These are phyloP conservation scores for Lithophane leautieri DNA, from an alignment of 2,888 invertebrate species.

Conservation along the genomic window DNA sequence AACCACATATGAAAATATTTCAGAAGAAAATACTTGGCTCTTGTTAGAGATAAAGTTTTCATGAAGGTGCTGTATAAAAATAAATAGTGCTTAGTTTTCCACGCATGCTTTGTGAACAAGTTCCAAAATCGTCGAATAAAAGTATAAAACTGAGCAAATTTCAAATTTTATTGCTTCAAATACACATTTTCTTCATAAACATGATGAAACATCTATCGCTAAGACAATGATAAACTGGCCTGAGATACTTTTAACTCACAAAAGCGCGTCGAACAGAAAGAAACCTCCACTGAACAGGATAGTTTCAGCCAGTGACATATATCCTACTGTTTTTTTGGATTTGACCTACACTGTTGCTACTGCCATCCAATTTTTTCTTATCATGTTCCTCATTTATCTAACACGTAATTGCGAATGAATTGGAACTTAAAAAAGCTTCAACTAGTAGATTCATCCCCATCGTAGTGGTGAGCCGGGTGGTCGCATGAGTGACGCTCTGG, in stretches of 20 bases:
- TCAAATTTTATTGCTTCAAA: conserved; percentile 63
- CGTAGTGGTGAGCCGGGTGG: conserved; percentile 87
- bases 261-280: conserved; percentile 32
- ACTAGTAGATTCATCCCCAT: conserved; percentile 80
- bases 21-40: conserved; percentile 7
- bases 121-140: conserved; percentile 31
- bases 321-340: conserved; percentile 28
- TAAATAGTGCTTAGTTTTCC: conserved; percentile 17
- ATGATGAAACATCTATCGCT: conserved; percentile 54
- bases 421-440: conserved; percentile 50
- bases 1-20: conserved; percentile 3
- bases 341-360: conserved; percentile 38
- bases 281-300: conserved; percentile 2
- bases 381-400: conserved; percentile 53
- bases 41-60: conserved; percentile 1
- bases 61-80: conserved; percentile 3
- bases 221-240: conserved; percentile 43
- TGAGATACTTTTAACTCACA: conserved; percentile 19
- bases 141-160: conserved; percentile 51
- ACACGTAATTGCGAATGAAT: conserved; percentile 61
- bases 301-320: conserved; percentile 10
- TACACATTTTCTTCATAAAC: conserved; percentile 55
- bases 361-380: conserved; percentile 28
- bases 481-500: conserved; percentile 82
- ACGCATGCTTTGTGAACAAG: conserved; percentile 21